Base-by-base conservation (phyloP, 2,888 invertebrate genomes). In the Reticulitermes lucifugus region DNA sequence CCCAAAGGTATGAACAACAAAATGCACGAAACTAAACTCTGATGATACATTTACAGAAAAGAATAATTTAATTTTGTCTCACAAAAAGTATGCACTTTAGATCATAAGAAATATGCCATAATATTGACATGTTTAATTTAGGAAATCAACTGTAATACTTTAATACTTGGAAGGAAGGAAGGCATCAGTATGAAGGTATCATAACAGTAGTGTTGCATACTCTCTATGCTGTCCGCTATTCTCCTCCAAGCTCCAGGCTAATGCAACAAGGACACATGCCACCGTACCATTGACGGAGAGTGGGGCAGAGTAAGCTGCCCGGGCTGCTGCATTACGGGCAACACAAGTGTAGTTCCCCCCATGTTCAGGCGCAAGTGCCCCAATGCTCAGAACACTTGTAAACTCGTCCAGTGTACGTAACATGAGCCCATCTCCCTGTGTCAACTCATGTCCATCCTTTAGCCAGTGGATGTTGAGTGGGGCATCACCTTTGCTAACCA, bases 281-380 rank as follows among this genome's bases (percentile, higher is more conserved):
- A 75, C 88, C 89, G 89, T 91, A 92, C 92, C 92, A 87, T 92
- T 92, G 88, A 92, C 92, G 89, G 91, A 89, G 86, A 92, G 91
- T 84, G 90, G 89, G 80, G 92, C 91, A 82, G 92, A 91, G 90
- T 90, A 91, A 60, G 90, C 90, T 79, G 91, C 90, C 88, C 90
- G 89, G 84, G 92, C 91, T 83, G 92, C 92, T 84, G 90, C 90
- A 89, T 92, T 92, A 89, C 90, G 90, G 83, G 92, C 92, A 70
- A 91, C 89, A 88, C 92, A 92, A 82, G 92, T 92, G 90, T 92
- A 92, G 90, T 92, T 92, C 86, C 92, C 92, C 85, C 91, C 90
- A 89, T 92, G 92, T 84, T 90, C 90, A 12, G 92, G 92, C 83
- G 91, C 90, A 85, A 93, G 92, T 86, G 91, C 90, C 87, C 91